Conservation (phyloP, 1,140 invertebrate species). For the Dendroctonus valens region DNA sequence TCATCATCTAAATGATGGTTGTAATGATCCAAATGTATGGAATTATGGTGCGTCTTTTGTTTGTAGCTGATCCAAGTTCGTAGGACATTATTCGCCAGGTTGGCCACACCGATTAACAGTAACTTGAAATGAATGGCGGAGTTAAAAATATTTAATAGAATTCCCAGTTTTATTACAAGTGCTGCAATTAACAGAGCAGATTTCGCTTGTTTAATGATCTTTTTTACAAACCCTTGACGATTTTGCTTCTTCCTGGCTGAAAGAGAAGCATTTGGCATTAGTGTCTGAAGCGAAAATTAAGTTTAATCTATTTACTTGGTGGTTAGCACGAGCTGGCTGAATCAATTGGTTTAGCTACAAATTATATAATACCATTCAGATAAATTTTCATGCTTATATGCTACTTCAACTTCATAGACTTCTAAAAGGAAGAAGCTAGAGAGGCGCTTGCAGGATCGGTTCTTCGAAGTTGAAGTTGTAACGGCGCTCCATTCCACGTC, state of each 20-base stretch:
- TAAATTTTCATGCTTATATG: neutral
- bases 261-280: neutral
- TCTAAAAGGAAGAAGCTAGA: neutral
- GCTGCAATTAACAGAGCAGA: neutral
- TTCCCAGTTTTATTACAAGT: slow-evolving; percentile 14
- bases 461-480: no score
- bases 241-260: slow-evolving; percentile 7
- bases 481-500: no score
- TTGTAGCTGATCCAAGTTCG: slow-evolving; percentile 8
- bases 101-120: slow-evolving; percentile 6
- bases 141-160: slow-evolving; percentile 20
- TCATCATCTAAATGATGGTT: slow-evolving; percentile 10
- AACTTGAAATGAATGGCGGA: slow-evolving; percentile 17
- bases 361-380: neutral
- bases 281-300: neutral
- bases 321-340: neutral
- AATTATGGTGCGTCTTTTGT: neutral
- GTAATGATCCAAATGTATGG: neutral
- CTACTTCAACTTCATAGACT: no score
- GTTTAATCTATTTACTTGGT: neutral
- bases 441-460: neutral
- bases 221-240: slow-evolving; percentile 4
- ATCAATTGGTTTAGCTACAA: neutral
- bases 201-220: slow-evolving; percentile 8
- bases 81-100: slow-evolving; percentile 1